Base-by-base conservation (phyloP, 2,888 invertebrate genomes). In the Drosophila pseudotakahashii region DNA sequence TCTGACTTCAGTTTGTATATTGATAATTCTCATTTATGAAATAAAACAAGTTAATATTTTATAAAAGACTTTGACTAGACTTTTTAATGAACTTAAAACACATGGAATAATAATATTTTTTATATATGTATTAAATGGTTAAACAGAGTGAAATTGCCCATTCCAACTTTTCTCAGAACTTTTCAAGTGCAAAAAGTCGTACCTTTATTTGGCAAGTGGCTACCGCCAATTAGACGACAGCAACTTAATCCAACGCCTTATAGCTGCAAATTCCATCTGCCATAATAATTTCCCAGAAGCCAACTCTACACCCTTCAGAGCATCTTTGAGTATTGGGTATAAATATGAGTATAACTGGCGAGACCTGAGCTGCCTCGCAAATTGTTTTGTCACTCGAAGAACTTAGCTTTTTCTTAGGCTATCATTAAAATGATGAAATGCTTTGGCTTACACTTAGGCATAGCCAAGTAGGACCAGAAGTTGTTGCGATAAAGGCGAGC, bases 361-460 rank as follows among this genome's bases (percentile, higher is more conserved):
- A 55, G 68, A 68, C 79, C 60, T 81, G 79, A 76, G 79, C 52
- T 81, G 84, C 75, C 76, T 83, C 69, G 74, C 83, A 81, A 81
- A 72, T 62, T 72, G 63, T 63, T 71, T 81, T 83, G 81, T 78
- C 71, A 68, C 45, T 44, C 41, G n/a, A 39, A 59, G 41, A 26
- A 52, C 53, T 48, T 72, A 76, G 77, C 74, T 79, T 76, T 73
- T 72, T 68, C 70, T 57, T 48, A 36, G 64, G 57, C 75, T 54
- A 80, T 79, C 88, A 90, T 90, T 89, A 89, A 90, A 89, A 90
- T 90, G 90, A 89, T 89, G 85, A 89, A 90, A 90, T 87, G 82
- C 89, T 89, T 83, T 90, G 84, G 88, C 81, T 83, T 85, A 88
- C 87, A 85, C 90, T 85, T 89, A 88, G 90, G 90, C 89, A 90